phyloP scores from a whole-genome alignment of 2,797 vertebrate genomes.

The Gymnopithys bicolor region DNA sequence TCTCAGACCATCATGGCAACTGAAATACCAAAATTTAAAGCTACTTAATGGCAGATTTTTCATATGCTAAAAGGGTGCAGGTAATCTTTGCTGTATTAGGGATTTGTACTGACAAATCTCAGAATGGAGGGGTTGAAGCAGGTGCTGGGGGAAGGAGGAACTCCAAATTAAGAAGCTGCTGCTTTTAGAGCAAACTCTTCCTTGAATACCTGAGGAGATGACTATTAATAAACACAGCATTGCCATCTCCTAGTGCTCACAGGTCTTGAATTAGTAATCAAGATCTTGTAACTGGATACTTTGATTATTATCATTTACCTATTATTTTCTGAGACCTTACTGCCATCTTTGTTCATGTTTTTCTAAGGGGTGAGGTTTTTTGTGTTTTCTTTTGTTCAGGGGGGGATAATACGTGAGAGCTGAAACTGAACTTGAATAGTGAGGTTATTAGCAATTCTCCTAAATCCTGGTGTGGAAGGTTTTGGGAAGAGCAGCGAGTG shows the following conservation, averaged over 20 bases:
- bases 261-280: neutral
- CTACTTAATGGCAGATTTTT: neutral
- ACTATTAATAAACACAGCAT: constrained; percentile 29
- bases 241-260: neutral
- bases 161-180: neutral
- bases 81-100: neutral
- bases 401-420: neutral
- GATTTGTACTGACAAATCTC: neutral
- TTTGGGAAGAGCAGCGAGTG: neutral
- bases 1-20: neutral
- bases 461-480: neutral
- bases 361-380: neutral
- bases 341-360: neutral
- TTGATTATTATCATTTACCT: neutral
- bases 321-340: neutral
- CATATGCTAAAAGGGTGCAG: neutral
- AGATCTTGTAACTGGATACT: neutral
- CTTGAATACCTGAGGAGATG: neutral
- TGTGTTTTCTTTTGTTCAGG: neutral
- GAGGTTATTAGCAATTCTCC: neutral
- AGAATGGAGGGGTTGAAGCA: neutral
- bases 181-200: neutral
- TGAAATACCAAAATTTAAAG: neutral
- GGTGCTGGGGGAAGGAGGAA: neutral
- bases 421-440: neutral